phyloP scores from a whole-genome alignment of 2,113 vertebrate genomes.

The Heptranchias perlo region DNA sequence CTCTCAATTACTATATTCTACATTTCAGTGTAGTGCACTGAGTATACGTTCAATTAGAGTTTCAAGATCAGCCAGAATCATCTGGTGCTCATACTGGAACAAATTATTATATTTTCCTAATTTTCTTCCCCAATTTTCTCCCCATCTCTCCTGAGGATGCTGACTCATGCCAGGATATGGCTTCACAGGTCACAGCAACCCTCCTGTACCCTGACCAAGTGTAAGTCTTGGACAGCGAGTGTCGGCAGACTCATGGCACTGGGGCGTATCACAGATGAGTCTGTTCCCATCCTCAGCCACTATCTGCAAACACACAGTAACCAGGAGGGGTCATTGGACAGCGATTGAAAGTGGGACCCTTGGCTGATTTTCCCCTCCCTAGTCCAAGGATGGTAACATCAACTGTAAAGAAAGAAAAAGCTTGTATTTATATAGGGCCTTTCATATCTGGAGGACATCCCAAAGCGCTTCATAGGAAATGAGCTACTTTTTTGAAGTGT shows the following conservation, averaged over 20 bases:
- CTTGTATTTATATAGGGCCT: not conserved
- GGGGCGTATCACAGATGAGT: not conserved
- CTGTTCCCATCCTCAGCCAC: not conserved
- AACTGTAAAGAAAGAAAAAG: not conserved
- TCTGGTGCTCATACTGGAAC: not conserved
- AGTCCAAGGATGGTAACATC: not conserved
- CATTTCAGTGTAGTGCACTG: not conserved
- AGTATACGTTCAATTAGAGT: not conserved
- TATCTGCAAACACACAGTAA: not conserved
- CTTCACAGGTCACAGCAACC: not conserved
- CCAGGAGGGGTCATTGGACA: not conserved
- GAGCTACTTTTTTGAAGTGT: not conserved
- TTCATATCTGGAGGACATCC: not conserved
- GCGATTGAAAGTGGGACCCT: not conserved
- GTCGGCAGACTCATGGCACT: not conserved
- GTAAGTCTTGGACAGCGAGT: not conserved
- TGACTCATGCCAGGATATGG: not conserved
- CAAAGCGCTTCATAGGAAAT: not conserved
- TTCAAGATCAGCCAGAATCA: not conserved
- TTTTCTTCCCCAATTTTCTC: not conserved
- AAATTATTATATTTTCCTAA: not conserved
- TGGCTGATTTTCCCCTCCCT: not conserved
- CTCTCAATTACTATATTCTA: not conserved
- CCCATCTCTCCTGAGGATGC: not conserved
- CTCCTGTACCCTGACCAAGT: not conserved